These are phyloP conservation scores for Stegophylla sp. DNA, from an alignment of 2,888 invertebrate species.

Conservation along the genomic window DNA sequence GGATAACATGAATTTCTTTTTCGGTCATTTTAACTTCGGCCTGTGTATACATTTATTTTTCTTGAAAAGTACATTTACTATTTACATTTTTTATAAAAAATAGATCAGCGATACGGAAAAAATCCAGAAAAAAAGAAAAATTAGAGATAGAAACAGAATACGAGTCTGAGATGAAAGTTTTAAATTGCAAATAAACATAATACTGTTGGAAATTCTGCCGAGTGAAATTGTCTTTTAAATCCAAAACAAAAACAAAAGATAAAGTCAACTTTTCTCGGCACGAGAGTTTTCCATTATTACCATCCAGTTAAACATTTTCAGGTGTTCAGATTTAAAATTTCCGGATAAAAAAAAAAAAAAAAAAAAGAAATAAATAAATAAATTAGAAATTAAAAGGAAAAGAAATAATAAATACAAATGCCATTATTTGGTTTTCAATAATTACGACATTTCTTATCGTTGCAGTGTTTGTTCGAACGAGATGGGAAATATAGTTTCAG, in stretches of 20 bases:
- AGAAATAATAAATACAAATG: neutral
- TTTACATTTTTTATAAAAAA: neutral
- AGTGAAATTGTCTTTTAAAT: neutral
- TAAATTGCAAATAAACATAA: slow-evolving; percentile 14
- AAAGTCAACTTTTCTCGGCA: neutral
- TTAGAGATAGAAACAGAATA: neutral
- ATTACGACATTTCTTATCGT: neutral
- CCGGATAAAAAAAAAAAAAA: neutral
- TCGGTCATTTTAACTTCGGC: too few relatives aligned
- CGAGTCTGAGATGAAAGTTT: neutral
- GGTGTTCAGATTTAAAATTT: neutral
- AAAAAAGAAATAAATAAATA: too few relatives aligned
- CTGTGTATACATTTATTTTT: neutral
- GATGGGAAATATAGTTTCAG: neutral
- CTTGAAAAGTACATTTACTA: neutral
- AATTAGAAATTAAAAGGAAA: too few relatives aligned
- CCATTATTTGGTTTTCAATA: neutral
- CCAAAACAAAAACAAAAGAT: slow-evolving; percentile 7
- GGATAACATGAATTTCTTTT: too few relatives aligned
- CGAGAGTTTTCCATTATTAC: neutral
- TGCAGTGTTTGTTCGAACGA: neutral
- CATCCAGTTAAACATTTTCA: slow-evolving; percentile 1
- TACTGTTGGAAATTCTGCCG: neutral
- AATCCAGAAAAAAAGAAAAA: neutral
- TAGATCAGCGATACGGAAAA: neutral